Evolutionary conservation across 2,888 invertebrate genomes (phyloP).

Genomic region (Caenorhabditis angaria): DNA sequence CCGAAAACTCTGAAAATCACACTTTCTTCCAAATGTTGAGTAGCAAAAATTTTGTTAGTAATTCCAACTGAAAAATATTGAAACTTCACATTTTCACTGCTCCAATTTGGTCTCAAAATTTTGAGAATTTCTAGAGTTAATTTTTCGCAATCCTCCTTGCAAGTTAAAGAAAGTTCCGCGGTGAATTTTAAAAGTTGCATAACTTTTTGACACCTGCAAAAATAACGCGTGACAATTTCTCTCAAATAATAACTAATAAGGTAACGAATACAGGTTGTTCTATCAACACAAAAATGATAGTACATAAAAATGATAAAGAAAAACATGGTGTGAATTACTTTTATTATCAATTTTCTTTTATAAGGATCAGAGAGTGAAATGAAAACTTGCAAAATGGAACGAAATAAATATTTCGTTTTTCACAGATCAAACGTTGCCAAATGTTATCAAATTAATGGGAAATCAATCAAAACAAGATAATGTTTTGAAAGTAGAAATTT

Average conservation of each 20-base stretch:
- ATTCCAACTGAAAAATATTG: slow-evolving; percentile 69
- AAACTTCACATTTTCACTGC: slow-evolving; percentile 31
- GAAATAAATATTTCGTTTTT: no score
- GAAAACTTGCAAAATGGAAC: no score
- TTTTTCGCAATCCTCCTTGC: slow-evolving; percentile 24
- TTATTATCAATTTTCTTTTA: no score
- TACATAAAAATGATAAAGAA: no score
- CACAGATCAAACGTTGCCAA: no score
- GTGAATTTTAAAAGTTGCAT: neutral
- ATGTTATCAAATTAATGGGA: no score
- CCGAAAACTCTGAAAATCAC: slow-evolving; percentile 72
- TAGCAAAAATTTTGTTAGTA: slow-evolving; percentile 69
- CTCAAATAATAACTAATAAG: neutral
- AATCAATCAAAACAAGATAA: no score
- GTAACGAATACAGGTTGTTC: neutral
- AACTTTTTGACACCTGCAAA: neutral
- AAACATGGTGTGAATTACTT: no score
- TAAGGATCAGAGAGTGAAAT: no score
- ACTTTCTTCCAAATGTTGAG: slow-evolving; percentile 34
- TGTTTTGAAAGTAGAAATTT: no score
- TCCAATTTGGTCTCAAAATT: slow-evolving; percentile 49
- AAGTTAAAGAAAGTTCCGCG: slow-evolving; percentile 16
- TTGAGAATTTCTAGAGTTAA: slow-evolving; percentile 30
- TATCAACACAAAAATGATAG: neutral
- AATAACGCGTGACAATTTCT: neutral